A percentile compares a stretch with the other conserved stretches of the same genome.
Evolutionary conservation across 2,888 invertebrate genomes (phyloP).

Genomic region (Agrotis ipsilon): DNA sequence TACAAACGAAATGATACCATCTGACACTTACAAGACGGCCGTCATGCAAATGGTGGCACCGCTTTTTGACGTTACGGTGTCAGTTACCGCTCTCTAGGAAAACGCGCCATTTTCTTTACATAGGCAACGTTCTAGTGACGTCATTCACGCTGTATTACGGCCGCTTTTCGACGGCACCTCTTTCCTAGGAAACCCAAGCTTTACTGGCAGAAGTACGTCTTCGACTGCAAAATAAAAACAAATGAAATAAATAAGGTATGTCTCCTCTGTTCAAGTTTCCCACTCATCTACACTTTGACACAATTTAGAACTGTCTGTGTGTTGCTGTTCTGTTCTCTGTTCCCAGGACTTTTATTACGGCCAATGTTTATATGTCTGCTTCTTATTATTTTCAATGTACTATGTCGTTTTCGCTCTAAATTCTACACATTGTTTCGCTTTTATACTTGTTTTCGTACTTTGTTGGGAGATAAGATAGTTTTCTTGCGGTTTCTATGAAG

Average conservation of each 20-base stretch:
- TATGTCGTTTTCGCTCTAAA: constrained; percentile 52
- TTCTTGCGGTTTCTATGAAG: constrained; percentile 20
- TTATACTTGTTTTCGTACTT: constrained; percentile 39
- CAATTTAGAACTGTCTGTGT: constrained; percentile 59
- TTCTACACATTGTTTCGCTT: constrained; percentile 58
- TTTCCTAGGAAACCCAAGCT: too few relatives aligned
- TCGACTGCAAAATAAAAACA: too few relatives aligned
- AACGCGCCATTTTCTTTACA: too few relatives aligned
- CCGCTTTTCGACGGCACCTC: too few relatives aligned
- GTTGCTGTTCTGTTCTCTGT: constrained; percentile 26
- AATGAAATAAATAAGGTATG: constrained; percentile 10
- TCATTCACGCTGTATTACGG: too few relatives aligned
- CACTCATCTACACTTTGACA: constrained; percentile 56
- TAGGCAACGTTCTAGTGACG: too few relatives aligned
- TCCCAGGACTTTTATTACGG: constrained; percentile 62
- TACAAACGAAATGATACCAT: too few relatives aligned
- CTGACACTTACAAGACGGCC: too few relatives aligned
- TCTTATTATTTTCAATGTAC: constrained; percentile 66
- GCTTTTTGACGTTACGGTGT: too few relatives aligned
- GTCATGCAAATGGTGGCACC: too few relatives aligned
- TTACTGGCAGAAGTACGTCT: too few relatives aligned
- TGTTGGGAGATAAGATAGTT: constrained; percentile 25
- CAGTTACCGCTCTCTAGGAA: too few relatives aligned
- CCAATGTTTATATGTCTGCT: constrained; percentile 62
- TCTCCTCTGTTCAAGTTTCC: constrained; percentile 38